Evolutionary conservation across 2,797 vertebrate species (phyloP).

Genomic region (Gymnoscopelus braueri): DNA sequence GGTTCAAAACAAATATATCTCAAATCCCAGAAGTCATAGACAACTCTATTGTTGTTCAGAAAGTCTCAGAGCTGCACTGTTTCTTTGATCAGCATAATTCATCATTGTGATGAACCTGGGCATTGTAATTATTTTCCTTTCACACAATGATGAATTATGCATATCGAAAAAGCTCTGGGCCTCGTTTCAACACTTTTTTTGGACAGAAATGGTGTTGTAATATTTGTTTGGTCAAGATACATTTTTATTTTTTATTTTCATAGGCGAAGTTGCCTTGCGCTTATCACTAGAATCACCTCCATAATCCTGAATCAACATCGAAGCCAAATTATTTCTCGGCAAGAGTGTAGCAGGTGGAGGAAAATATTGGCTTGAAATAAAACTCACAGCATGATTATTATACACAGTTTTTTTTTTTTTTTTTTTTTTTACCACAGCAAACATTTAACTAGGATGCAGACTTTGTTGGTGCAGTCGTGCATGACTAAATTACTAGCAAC

Average conservation of each 20-base stretch:
- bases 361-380: constrained; percentile 6
- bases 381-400: constrained; percentile 1
- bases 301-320: background rate
- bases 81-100: too few relatives aligned
- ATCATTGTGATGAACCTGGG: too few relatives aligned
- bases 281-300: background rate
- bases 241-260: too few relatives aligned
- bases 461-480: constrained; percentile 9
- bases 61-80: too few relatives aligned
- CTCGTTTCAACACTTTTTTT: too few relatives aligned
- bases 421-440: background rate
- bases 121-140: too few relatives aligned
- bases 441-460: constrained; percentile 16
- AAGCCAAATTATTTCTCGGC: background rate
- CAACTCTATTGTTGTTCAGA: too few relatives aligned
- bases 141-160: too few relatives aligned
- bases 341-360: background rate
- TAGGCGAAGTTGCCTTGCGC: background rate
- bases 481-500: background rate
- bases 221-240: too few relatives aligned
- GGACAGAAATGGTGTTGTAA: background rate
- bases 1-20: too few relatives aligned
- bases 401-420: background rate
- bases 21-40: too few relatives aligned
- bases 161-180: too few relatives aligned